Evolutionary conservation across 1,140 invertebrate species (phyloP).

Genomic region (Drosophila melanica): DNA sequence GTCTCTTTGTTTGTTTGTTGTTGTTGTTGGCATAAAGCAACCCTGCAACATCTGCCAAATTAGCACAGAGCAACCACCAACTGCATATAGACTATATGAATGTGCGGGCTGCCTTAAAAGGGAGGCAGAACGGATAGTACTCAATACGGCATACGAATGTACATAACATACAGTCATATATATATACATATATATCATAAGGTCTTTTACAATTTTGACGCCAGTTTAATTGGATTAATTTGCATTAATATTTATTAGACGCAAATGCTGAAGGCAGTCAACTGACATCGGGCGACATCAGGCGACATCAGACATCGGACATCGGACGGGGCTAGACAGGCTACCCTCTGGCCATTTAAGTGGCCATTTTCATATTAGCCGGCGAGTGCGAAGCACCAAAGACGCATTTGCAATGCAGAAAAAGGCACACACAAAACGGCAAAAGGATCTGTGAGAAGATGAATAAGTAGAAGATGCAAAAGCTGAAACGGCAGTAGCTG

Average conservation of each 20-base stretch:
- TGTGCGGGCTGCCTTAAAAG: background rate
- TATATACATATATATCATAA: slow-evolving; percentile 56
- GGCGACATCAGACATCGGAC: background rate
- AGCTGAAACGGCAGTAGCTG: background rate
- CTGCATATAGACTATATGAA: slow-evolving; percentile 43
- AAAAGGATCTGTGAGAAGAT: slow-evolving; percentile 32
- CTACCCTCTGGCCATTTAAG: slow-evolving; percentile 67
- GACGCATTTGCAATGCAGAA: slow-evolving; percentile 54
- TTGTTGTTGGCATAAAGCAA: slow-evolving; percentile 26
- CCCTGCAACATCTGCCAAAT: slow-evolving; percentile 73
- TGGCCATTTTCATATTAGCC: slow-evolving; percentile 69
- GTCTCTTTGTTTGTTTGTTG: slow-evolving; percentile 17
- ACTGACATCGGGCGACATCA: slow-evolving; percentile 25
- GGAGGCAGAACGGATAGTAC: background rate
- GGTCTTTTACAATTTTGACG: slow-evolving; percentile 80
- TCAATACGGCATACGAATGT: too few species aligned
- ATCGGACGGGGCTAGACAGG: slow-evolving; percentile 2
- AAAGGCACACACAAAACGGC: slow-evolving; percentile 63
- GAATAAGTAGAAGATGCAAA: slow-evolving; percentile 7
- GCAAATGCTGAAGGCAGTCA: slow-evolving; percentile 63
- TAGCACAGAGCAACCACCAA: slow-evolving; percentile 67
- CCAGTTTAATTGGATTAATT: slow-evolving; percentile 80
- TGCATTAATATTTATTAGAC: slow-evolving; percentile 80
- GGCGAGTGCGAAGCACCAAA: slow-evolving; percentile 27
- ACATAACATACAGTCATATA: slow-evolving; percentile 17